Base-by-base conservation (phyloP, 2,113 vertebrate genomes). In the Guaruba guarouba region DNA sequence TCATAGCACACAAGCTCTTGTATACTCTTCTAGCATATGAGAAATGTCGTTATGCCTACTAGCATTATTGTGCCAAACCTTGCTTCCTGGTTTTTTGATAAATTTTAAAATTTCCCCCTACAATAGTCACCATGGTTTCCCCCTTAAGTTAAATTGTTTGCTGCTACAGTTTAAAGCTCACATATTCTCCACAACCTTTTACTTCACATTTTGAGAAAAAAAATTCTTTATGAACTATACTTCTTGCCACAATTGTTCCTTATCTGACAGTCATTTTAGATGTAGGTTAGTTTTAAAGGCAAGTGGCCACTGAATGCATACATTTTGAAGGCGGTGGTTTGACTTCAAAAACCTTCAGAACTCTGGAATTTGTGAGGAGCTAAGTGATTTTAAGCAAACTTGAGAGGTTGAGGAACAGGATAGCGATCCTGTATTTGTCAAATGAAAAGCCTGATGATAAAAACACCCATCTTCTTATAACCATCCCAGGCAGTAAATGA, bases 1-100 rank as follows among this genome's bases (percentile, higher is more conserved):
- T 64, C 44, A 61, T 3, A 29, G 6, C 46, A 48, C 3, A 13
- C 0, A 1, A 71, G 15, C 3, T n/a, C 6, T 63, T 0, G 1
- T 59, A 8, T 17, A 16, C 13, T 27, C 1, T 71, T n/a, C 33
- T 3, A 35, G 1, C 7, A 28, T 16, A 41, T 0, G 1, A 82
- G 29, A 48, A 57, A 63, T 13, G 17, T 16, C 9, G 8, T 64
- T 64, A 69, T 63, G 10, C 16, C 7, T 74, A 64, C n/a, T 19
- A 41, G 4, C 0, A 1, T n/a, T 74, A 33, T 19, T n/a, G 41
- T 15, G 8, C 4, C 29, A 86, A 55, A 46, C 14, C 6, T 49
- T 5, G 6, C 5, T 69, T 19, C 9, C 29, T n/a, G 12, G 2
- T 27, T 75, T 66, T 39, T 27, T 66, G 10, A 11, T 54, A 75